Percentiles rank a stretch among this genome's conserved stretches.
These are phyloP conservation scores for Sarcophaga caerulescens DNA, from an alignment of 2,888 invertebrate species.

Conservation along the genomic window DNA sequence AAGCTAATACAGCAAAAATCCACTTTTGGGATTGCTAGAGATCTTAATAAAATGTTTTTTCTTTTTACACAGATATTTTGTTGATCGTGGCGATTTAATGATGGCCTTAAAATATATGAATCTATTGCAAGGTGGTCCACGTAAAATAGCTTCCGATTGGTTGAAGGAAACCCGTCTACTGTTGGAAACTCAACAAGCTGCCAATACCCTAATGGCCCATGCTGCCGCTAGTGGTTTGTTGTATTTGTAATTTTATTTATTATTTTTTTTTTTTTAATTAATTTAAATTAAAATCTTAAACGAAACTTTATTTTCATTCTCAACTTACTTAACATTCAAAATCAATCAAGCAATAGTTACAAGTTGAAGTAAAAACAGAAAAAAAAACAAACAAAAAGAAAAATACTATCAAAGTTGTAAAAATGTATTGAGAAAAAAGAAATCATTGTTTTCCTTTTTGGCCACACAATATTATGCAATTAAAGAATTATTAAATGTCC, in stretches of 20 bases:
- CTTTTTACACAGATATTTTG: conserved; percentile 86
- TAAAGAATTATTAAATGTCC: conserved; percentile 32
- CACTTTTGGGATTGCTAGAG: neutral
- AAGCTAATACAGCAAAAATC: conserved; percentile 68
- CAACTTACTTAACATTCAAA: conserved; percentile 41
- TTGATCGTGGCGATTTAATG: conserved; percentile 93
- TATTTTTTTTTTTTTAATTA: conserved; percentile 37
- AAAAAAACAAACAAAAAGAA: conserved; percentile 11
- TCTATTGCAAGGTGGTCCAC: conserved; percentile 93
- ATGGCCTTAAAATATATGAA: conserved; percentile 93
- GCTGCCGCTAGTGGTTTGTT: conserved; percentile 87
- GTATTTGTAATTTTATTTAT: conserved; percentile 76
- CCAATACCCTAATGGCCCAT: conserved; percentile 93
- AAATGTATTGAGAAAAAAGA: conserved; percentile 43
- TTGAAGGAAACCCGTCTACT: conserved; percentile 90
- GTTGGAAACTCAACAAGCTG: conserved; percentile 94
- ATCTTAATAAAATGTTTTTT: neutral
- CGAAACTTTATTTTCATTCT: conserved; percentile 37
- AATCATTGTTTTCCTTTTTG: conserved; percentile 38
- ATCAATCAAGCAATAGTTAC: conserved; percentile 54
- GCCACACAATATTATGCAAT: conserved; percentile 26
- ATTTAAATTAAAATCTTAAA: conserved; percentile 28
- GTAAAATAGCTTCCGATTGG: conserved; percentile 92
- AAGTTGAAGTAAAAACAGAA: conserved; percentile 33
- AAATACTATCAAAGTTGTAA: conserved; percentile 58